These are phyloP conservation scores for Montipora sp. DNA, from an alignment of 64 coral and sea anemone species.

Conservation along the genomic window DNA sequence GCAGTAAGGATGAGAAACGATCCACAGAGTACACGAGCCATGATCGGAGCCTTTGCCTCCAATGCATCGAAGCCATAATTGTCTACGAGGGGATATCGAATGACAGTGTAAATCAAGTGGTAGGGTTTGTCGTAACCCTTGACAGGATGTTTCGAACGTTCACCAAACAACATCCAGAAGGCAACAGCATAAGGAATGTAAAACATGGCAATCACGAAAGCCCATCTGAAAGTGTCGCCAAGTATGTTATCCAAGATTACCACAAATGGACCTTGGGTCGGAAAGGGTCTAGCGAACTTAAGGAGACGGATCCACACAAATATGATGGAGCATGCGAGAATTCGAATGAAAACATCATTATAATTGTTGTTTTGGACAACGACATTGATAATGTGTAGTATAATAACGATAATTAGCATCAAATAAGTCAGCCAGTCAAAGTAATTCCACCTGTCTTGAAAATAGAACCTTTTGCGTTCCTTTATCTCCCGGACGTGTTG, in stretches of 20 bases:
- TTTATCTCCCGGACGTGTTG: constrained; percentile 44
- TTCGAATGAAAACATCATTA: constrained; percentile 63
- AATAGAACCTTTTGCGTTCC: constrained; percentile 46
- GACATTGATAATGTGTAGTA: constrained; percentile 64
- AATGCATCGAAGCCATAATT: constrained; percentile 63
- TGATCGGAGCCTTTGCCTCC: constrained; percentile 26
- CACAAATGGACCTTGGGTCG: constrained; percentile 78
- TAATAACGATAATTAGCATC: constrained; percentile 65
- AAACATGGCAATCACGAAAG: constrained; percentile 79
- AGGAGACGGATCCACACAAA: constrained; percentile 81
- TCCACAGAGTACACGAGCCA: constrained; percentile 71
- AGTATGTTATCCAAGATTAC: constrained; percentile 82
- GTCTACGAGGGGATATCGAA: constrained; percentile 64
- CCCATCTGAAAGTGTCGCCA: constrained; percentile 71
- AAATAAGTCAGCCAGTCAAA: constrained; percentile 75
- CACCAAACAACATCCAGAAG: constrained; percentile 90
- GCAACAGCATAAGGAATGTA: constrained; percentile 89
- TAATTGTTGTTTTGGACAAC: constrained; percentile 51
- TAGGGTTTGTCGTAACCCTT: constrained; percentile 63
- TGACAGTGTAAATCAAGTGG: constrained; percentile 48
- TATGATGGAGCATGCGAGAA: constrained; percentile 77
- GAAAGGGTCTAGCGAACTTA: constrained; percentile 85
- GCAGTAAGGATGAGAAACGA: constrained; percentile 63
- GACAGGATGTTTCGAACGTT: constrained; percentile 32
- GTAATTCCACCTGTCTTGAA: constrained; percentile 82